Evolutionary conservation across 2,888 invertebrate genomes (phyloP).

Genomic region (Dichetophora obliterata): DNA sequence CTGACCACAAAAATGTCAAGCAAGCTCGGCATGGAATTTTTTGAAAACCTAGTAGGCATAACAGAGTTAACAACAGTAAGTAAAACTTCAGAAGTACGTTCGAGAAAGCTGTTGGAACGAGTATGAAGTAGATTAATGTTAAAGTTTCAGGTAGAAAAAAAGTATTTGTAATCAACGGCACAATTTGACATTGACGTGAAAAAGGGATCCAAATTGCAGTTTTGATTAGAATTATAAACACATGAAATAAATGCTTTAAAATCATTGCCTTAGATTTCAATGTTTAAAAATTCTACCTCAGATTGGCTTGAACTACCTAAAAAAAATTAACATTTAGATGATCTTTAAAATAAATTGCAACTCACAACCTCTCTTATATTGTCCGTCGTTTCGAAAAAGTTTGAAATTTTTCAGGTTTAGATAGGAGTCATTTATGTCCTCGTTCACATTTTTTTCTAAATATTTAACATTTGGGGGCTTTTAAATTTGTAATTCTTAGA

Average conservation of each 20-base stretch:
- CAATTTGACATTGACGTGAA: not conserved
- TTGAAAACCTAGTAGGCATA: too few species aligned
- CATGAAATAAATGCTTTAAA: constrained; percentile 29
- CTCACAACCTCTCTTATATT: constrained; percentile 26
- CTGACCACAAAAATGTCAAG: not conserved
- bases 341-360: constrained; percentile 21
- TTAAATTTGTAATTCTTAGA: too few species aligned
- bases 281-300: constrained; percentile 19
- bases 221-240: constrained; percentile 32
- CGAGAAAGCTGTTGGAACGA: not conserved
- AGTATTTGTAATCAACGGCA: not conserved
- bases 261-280: not conserved
- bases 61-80: not conserved
- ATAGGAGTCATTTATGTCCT: not conserved
- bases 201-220: constrained; percentile 9
- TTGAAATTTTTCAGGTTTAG: not conserved
- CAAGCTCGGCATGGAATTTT: too few species aligned
- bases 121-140: not conserved
- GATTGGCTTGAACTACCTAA: not conserved
- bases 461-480: too few species aligned
- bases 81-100: not conserved
- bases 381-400: not conserved
- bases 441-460: too few species aligned
- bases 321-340: not conserved
- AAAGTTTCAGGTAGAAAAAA: not conserved